phyloP scores from a whole-genome alignment of 2,113 vertebrate species.

The Tichodroma muraria region DNA sequence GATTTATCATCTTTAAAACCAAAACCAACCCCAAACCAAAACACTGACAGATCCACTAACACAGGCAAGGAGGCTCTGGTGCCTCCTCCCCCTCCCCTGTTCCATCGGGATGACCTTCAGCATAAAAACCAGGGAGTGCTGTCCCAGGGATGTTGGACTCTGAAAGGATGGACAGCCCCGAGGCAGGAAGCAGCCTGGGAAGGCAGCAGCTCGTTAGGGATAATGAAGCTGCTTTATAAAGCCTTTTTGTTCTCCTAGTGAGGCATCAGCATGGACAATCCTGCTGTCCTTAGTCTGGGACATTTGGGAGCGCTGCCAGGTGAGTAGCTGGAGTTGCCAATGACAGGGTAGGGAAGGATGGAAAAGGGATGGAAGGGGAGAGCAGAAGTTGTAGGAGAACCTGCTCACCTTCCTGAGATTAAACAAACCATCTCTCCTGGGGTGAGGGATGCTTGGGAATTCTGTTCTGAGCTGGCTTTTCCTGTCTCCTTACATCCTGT shows the following conservation, averaged over 20 bases:
- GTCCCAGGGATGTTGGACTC: not conserved
- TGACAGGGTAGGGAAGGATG: not conserved
- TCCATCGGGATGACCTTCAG: fast-evolving
- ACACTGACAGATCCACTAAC: not conserved
- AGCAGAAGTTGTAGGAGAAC: not conserved
- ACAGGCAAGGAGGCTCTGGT: not conserved
- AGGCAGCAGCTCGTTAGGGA: not conserved
- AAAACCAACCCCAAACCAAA: not conserved
- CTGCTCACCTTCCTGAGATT: not conserved
- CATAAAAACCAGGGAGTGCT: not conserved
- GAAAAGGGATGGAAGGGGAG: not conserved
- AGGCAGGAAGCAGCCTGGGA: conserved; percentile 13
- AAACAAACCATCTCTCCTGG: not conserved
- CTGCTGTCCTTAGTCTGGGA: not conserved
- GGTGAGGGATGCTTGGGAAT: not conserved
- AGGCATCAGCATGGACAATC: not conserved
- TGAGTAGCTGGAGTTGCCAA: fast-evolving
- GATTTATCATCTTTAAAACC: conserved; percentile 29
- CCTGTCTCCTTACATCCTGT: fast-evolving
- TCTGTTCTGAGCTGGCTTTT: not conserved
- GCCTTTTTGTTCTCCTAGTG: not conserved
- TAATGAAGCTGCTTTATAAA: not conserved
- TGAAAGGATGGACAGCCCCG: not conserved
- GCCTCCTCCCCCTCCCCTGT: not conserved
- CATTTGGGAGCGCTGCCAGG: fast-evolving